phyloP scores from a whole-genome alignment of 2,888 invertebrate genomes.

The Tromatobia lineatoria region DNA sequence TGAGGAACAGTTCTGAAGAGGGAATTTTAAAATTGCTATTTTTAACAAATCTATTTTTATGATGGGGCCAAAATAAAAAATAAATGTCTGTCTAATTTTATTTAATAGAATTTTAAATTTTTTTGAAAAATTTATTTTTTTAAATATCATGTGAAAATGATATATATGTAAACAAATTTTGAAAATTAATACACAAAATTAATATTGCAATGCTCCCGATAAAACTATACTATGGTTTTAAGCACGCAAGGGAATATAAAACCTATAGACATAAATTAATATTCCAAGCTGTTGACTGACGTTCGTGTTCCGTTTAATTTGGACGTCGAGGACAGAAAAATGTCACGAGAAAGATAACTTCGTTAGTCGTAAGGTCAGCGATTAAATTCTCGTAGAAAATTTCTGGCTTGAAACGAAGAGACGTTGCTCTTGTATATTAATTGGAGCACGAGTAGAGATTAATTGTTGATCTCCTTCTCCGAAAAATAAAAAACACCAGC shows the following conservation, averaged over 20 bases:
- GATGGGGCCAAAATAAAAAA: too few relatives aligned
- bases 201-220: too few relatives aligned
- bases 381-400: neutral
- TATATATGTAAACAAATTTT: too few relatives aligned
- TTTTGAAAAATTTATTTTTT: too few relatives aligned
- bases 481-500: neutral
- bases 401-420: neutral
- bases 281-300: neutral
- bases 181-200: neutral
- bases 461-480: neutral
- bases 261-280: neutral
- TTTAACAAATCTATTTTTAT: too few relatives aligned
- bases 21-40: too few relatives aligned
- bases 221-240: neutral
- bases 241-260: neutral
- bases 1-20: too few relatives aligned
- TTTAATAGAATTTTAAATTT: too few relatives aligned
- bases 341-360: neutral
- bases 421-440: neutral
- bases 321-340: neutral
- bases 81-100: too few relatives aligned
- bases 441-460: neutral
- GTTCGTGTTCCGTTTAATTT: neutral
- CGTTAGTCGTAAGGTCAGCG: neutral
- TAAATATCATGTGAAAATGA: too few relatives aligned